These are phyloP conservation scores for Drosophila ogumai DNA, from an alignment of 1,140 invertebrate species.

Conservation along the genomic window DNA sequence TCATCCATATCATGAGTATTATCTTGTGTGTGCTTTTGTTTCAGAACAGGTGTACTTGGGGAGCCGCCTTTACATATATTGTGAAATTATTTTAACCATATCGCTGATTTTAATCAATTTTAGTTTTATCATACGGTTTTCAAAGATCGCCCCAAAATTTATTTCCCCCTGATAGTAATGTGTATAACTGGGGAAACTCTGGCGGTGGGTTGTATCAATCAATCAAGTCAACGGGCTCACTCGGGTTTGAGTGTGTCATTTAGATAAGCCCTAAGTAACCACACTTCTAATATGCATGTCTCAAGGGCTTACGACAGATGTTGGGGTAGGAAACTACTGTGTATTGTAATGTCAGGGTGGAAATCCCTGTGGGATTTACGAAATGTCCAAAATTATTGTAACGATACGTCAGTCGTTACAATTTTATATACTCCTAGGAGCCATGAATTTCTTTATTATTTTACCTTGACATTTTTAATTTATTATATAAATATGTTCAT, in stretches of 20 bases:
- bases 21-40: conserved; percentile 33
- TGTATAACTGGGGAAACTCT: background rate
- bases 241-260: conserved; percentile 21
- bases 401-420: background rate
- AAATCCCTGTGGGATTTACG: background rate
- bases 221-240: conserved; percentile 17
- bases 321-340: conserved; percentile 13
- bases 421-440: background rate
- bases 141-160: conserved; percentile 23
- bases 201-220: conserved; percentile 12
- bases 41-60: conserved; percentile 31
- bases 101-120: conserved; percentile 27
- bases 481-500: no score
- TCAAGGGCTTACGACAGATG: conserved; percentile 10
- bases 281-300: conserved; percentile 6
- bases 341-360: background rate
- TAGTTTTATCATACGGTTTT: conserved; percentile 24
- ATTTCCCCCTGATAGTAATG: conserved; percentile 3
- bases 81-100: conserved; percentile 46
- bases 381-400: conserved; percentile 10
- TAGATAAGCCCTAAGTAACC: conserved; percentile 28
- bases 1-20: conserved; percentile 33
- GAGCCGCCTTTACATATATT: conserved; percentile 9
- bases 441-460: no score
- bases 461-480: background rate